Evolutionary conservation across 2,888 invertebrate genomes (phyloP).

Genomic region (Epiperipatus broadwayi): DNA sequence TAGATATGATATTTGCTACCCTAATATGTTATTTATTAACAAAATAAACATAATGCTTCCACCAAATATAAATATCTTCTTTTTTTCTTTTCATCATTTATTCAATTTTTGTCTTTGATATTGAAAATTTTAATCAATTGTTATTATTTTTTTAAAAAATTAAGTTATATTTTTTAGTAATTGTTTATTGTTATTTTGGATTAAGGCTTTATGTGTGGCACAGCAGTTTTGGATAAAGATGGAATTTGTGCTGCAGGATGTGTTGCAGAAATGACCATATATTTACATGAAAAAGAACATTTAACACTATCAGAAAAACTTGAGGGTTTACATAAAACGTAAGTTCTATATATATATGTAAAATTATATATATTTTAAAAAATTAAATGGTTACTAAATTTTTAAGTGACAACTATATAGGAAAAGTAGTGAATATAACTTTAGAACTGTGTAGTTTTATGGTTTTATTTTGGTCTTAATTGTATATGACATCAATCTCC

Average conservation of each 20-base stretch:
- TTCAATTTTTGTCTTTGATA: neutral
- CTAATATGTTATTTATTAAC: no score
- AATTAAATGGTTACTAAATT: no score
- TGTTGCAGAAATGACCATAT: slow-evolving; percentile 51
- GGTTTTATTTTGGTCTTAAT: no score
- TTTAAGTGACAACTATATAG: no score
- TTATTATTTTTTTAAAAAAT: slow-evolving; percentile 10
- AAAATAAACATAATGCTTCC: no score
- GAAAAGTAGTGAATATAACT: no score
- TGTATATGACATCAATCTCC: no score
- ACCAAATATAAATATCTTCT: neutral
- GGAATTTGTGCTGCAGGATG: slow-evolving; percentile 74
- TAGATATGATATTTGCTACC: no score
- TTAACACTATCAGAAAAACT: slow-evolving; percentile 36
- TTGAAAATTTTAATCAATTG: neutral
- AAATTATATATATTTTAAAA: no score
- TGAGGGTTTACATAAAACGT: slow-evolving; percentile 50
- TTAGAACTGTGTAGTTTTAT: no score
- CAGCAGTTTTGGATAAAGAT: slow-evolving; percentile 77
- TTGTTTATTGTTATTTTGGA: slow-evolving; percentile 6
- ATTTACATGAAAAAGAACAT: slow-evolving; percentile 36
- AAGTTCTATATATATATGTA: no score
- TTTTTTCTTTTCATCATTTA: neutral
- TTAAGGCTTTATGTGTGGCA: slow-evolving; percentile 71
- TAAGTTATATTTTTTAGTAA: slow-evolving; percentile 12